Base-by-base conservation (phyloP, 2,888 invertebrate species). In the Exocentrus adspersus region DNA sequence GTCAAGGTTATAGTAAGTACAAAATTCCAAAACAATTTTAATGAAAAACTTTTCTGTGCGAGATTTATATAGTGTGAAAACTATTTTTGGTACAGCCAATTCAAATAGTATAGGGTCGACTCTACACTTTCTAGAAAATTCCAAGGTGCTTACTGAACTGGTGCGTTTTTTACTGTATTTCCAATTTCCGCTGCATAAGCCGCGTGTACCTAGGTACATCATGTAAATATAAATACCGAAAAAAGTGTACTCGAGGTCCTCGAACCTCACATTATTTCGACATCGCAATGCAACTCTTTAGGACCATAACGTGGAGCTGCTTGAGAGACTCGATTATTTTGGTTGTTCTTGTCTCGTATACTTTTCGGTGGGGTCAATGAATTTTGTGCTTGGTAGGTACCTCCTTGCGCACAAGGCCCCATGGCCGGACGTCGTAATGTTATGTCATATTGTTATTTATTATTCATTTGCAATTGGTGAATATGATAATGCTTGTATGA, bases 261-360 rank as follows among this genome's bases (percentile, higher is more conserved):
- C 32, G 51, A 51, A 51, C 51, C 17, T 37, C 4, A 3, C 3
- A 5, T 28, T 28, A 51, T 51, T 51, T 51, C 51, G 51, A 51
- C 51, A 51, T 37, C 51, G 51, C 51, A 37, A 51, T 51, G 51
- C 51, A 51, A 37, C 51, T 37, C 51, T 21, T 30, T 48, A 16
- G 17, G 48, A 10, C 48, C 48, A 28, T 28, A 48, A 48, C 28
- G 48, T 48, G 12, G 32, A 51, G 51, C 16, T 6, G 51, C 37
- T 51, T 51, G n/a, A 51, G 37, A 37, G 51, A 32, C n/a, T 20
- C 19, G 37, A 37, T 51, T 51, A 51, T 51, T 51, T 51, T 51
- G 51, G 37, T 37, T 37, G 20, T 51, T 51, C 37, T 51, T 51
- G 37, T 21, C 20, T 51, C 32, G 32, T 48, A n/a, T n/a, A 48